Percentiles rank a stretch among this genome's conserved stretches.
phyloP scores from a whole-genome alignment of 2,113 vertebrate species.

The Hippoglossus stenolepis region DNA sequence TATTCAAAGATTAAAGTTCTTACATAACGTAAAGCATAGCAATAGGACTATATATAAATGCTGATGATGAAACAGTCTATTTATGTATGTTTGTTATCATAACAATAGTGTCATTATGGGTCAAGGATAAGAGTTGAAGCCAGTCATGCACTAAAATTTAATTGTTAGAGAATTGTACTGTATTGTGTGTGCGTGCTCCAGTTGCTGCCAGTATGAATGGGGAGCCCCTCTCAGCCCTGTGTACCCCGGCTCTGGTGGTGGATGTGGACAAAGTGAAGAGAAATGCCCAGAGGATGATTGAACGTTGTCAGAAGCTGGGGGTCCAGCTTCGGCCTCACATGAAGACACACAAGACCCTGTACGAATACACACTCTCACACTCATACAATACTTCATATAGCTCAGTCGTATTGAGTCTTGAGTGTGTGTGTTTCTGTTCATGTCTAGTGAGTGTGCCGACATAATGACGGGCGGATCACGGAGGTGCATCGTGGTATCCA shows the following conservation, averaged over 20 bases:
- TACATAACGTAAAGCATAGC: too few species aligned
- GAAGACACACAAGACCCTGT: constrained; percentile 91
- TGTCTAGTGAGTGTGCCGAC: constrained; percentile 82
- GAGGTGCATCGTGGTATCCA: constrained; percentile 86
- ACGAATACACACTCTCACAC: constrained; percentile 34
- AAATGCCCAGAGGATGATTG: constrained; percentile 82
- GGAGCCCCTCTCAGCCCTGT: constrained; percentile 69
- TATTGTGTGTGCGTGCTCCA: constrained; percentile 34
- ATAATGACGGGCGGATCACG: constrained; percentile 84
- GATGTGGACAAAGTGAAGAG: constrained; percentile 77
- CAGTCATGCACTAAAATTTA: constrained; percentile 52
- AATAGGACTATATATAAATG: too few species aligned
- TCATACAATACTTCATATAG: not conserved
- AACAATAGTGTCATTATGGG: not conserved
- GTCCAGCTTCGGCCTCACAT: constrained; percentile 87
- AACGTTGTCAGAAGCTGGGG: constrained; percentile 78
- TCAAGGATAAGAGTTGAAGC: not conserved
- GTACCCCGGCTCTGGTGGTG: constrained; percentile 82
- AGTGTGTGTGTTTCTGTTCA: constrained; percentile 22
- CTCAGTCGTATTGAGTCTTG: not conserved
- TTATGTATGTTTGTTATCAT: not conserved
- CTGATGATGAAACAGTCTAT: not conserved
- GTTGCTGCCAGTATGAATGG: constrained; percentile 62
- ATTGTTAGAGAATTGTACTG: constrained; percentile 27
- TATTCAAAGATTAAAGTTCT: too few species aligned